Evolutionary conservation across 2,797 vertebrate genomes (phyloP), one percentile per base, ranked within the genome.

Genomic region (Enteromius argenteus): DNA sequence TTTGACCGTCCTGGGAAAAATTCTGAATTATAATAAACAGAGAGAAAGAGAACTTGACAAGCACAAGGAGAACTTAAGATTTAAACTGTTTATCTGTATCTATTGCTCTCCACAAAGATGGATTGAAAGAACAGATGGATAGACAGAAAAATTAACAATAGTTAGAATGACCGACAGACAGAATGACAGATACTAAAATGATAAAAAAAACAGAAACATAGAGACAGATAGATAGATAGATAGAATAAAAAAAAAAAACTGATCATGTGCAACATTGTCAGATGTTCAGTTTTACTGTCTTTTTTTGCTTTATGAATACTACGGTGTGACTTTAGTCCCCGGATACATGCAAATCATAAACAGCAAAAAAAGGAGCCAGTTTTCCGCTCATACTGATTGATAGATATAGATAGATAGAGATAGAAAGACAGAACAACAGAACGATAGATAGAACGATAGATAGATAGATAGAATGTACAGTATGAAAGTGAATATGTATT

Each of bases 301-400:
- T 35, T 72, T 78, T n/a, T 39, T 32, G 2, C 7, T 81, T 74
- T 19, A 49, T 74, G 80, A 74, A 82, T 64, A 51, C 53, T 71
- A 60, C 37, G 17, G 14, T 17, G 44, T 78, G 27, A 66, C 27
- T 27, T 10, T 6, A 81, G 27, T 73, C 80, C 71, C 80, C 46
- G 23, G 80, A 74, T 35, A 19, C 42, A 74, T 49, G 80, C 69
- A 74, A 81, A 64, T 35, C 13, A 0, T 72, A 81, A 73, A 73
- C 80, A 62, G 69, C 0, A 8, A 10, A 62, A 79, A 14, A 79
- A 51, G 58, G 37, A 80, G 35, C 15, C 79, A 62, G 69, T 73
- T 81, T 81, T 74, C 80, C 37, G 56, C 71, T 81, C 13, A 23
- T 35, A 64, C 19, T 19, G 21, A 27, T 27, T 27, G 39, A 32